Evolutionary conservation across 1,140 invertebrate genomes (phyloP).

Genomic region (Oscheius sp.): DNA sequence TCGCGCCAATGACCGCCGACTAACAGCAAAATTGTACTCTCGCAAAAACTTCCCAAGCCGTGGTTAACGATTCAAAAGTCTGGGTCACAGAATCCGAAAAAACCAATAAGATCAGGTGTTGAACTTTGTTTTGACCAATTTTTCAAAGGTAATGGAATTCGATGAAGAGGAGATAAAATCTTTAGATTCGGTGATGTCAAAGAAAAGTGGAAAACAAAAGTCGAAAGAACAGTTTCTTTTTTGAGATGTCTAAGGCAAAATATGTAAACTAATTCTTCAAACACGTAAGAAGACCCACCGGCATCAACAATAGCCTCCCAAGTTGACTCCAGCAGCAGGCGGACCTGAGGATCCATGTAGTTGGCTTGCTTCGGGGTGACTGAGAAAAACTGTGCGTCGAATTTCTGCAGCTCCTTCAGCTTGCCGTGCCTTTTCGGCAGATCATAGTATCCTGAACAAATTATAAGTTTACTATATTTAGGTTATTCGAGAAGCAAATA

Average conservation of each 20-base stretch:
- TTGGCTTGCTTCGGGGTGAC: slow-evolving; percentile 72
- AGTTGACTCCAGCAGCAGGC: slow-evolving; percentile 84
- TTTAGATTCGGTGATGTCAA: no score
- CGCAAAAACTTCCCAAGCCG: not conserved
- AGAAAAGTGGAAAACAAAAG: no score
- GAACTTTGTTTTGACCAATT: no score
- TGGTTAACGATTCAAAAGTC: no score
- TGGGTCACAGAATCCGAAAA: no score
- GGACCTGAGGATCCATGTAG: slow-evolving; percentile 89
- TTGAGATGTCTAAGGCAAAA: no score
- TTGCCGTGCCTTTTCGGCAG: slow-evolving; percentile 81
- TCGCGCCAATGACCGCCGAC: not conserved
- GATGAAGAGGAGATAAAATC: no score
- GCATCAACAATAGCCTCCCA: slow-evolving; percentile 92
- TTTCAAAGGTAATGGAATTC: no score
- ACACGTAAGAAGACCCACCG: slow-evolving; percentile 68
- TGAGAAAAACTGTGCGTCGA: slow-evolving; percentile 68
- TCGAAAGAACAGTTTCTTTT: no score
- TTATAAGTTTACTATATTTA: not conserved
- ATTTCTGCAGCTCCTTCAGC: slow-evolving; percentile 77
- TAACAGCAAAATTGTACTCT: slow-evolving; percentile 7
- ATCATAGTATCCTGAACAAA: slow-evolving; percentile 70
- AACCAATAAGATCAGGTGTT: no score
- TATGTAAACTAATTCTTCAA: no score
- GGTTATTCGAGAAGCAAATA: no score